Percentiles rank a stretch among this genome's conserved stretches.
Conservation (phyloP, 2,113 vertebrate species). For the Vanacampus margaritifer region DNA sequence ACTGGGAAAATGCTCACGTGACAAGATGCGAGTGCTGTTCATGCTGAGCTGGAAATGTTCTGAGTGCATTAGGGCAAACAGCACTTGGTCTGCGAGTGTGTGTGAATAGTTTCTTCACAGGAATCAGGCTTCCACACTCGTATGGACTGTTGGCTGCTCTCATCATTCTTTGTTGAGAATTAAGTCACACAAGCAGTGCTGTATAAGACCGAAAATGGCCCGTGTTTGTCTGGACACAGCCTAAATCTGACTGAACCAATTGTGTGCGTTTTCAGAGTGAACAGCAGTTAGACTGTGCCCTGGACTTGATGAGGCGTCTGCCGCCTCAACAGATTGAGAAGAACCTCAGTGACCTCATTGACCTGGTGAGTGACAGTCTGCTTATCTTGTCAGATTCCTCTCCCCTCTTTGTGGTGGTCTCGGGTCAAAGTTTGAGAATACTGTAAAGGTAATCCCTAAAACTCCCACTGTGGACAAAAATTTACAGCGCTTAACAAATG, state of each 20-base stretch:
- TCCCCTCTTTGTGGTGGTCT: not conserved
- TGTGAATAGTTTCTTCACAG: constrained; percentile 15
- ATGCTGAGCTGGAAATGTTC: constrained; percentile 18
- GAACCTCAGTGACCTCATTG: constrained; percentile 99
- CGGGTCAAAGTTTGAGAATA: not conserved
- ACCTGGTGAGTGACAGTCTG: constrained; percentile 80
- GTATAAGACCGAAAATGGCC: not conserved
- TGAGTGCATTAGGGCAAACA: constrained; percentile 20
- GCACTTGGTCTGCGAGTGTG: constrained; percentile 15
- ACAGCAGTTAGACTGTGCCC: constrained; percentile 98
- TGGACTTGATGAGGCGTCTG: constrained; percentile 99
- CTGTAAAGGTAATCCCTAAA: not conserved
- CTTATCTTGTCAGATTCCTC: not conserved
- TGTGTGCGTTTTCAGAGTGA: constrained; percentile 82
- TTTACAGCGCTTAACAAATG: not conserved
- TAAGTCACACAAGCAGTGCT: not conserved
- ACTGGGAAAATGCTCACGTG: constrained; percentile 29
- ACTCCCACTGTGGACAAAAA: not conserved
- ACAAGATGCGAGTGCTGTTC: constrained; percentile 26
- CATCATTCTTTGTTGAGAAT: not conserved
- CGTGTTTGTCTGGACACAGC: not conserved
- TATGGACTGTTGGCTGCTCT: constrained; percentile 25
- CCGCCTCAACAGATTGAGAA: constrained; percentile 99
- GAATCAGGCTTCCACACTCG: constrained; percentile 2
- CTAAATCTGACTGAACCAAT: not conserved